Conservation (phyloP, 2,888 invertebrate species). For the Apamea monoglypha region DNA sequence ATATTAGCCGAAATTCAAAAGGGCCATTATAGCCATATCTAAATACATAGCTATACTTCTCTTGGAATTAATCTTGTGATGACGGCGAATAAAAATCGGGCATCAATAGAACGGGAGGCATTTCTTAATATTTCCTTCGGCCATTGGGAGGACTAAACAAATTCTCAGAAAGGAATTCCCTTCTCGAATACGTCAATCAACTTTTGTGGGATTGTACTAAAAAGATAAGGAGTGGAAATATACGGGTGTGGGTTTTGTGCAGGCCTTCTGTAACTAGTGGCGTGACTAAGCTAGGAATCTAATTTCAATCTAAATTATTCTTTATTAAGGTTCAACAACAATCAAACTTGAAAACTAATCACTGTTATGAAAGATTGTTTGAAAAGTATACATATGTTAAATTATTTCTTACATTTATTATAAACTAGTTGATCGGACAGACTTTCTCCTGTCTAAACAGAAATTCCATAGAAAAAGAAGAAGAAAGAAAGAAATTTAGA, state of each 20-base stretch:
- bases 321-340: neutral
- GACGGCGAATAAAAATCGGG: conserved; percentile 72
- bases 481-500: no score
- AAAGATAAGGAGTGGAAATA: conserved; percentile 74
- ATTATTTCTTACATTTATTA: neutral
- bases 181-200: conserved; percentile 84
- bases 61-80: conserved; percentile 74
- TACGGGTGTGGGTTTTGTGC: conserved; percentile 44
- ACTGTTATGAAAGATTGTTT: neutral
- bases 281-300: neutral
- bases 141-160: conserved; percentile 83
- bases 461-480: neutral
- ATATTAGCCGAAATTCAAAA: conserved; percentile 66
- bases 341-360: neutral
- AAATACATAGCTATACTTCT: conserved; percentile 61
- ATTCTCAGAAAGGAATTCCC: conserved; percentile 82
- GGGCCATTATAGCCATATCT: conserved; percentile 62
- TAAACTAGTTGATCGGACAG: no score
- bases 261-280: neutral
- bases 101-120: conserved; percentile 74
- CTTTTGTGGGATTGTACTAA: conserved; percentile 81
- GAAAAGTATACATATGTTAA: no score
- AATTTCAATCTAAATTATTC: neutral
- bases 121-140: conserved; percentile 79
- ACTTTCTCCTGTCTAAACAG: neutral